Base-by-base conservation (phyloP, 2,113 vertebrate species). In the Maccullochella peelii region DNA sequence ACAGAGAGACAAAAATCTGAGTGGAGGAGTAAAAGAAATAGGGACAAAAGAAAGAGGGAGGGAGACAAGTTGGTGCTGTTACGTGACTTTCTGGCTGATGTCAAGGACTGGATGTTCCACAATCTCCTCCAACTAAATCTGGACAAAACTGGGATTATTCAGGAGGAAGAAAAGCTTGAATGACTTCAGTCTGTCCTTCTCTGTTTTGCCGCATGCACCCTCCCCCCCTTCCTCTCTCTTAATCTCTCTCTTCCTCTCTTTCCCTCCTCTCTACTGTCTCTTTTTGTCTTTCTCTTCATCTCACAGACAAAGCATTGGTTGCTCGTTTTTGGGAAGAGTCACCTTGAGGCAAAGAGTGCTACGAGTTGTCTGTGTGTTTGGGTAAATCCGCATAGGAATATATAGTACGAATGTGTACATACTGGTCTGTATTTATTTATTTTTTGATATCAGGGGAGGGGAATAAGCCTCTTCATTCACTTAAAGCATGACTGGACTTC, bases 91-190 rank as follows among this genome's bases (percentile, higher is more conserved):
- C 85, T 77, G 79, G 71, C 80, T 84, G 72, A 87, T 85, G 86
- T 92, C 88, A 89, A 93, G 92, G 91, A 91, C 92, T 88, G 82
- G 71, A 82, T 87, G 90, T 87, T 91, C 88, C 80, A 75, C 78
- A 83, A 85, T 90, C 88, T 90, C 82, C 84, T 91, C 78, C 82
- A 74, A 90, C 91, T 92, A 87, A 87, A 94, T 94, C 85, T 93
- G 90, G 92, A 92, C 91, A 92, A 89, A 92, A 91, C 89, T 86
- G 73, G 86, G 91, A 93, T 92, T 93, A 93, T 92, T 92, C 86
- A 82, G 59, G 77, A 73, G 44, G 79, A 91, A 91, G 91, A 88
- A 93, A 90, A 91, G 82, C 88, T 90, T 86, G 84, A 90, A 91
- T 90, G 90, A 92, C 91, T 93, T 91, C 91, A 90, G 83, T 84